A percentile compares a stretch with the other conserved stretches of the same genome.
Evolutionary conservation across 2,113 vertebrate species (phyloP).

Genomic region (Lamprologus sp.): DNA sequence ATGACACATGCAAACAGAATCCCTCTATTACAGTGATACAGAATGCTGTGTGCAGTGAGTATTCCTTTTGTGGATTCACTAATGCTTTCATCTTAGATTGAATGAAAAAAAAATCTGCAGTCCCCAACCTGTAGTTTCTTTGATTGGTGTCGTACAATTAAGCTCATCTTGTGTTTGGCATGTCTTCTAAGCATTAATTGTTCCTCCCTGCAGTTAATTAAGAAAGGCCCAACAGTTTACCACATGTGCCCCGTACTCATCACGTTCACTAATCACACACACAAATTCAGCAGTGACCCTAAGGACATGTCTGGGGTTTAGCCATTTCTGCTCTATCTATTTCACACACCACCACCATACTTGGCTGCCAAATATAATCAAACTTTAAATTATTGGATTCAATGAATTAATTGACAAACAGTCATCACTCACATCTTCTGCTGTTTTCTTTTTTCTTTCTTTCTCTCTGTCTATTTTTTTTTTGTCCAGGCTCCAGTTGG

Average conservation of each 20-base stretch:
- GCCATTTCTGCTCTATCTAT: neutral
- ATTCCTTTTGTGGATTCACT: neutral
- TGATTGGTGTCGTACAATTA: conserved; percentile 23
- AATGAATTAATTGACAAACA: neutral
- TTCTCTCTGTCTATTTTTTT: neutral
- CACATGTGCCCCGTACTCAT: conserved; percentile 36
- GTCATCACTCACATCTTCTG: neutral
- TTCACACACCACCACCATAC: neutral
- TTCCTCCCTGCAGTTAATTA: conserved; percentile 50
- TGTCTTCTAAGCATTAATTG: conserved; percentile 45
- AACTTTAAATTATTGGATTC: neutral
- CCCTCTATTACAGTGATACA: neutral
- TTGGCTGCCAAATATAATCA: neutral
- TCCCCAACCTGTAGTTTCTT: conserved; percentile 11
- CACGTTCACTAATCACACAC: conserved; percentile 45
- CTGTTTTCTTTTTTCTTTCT: neutral
- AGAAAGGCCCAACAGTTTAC: conserved; percentile 49
- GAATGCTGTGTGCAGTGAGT: neutral
- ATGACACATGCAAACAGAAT: conserved; percentile 58
- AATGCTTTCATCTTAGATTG: neutral
- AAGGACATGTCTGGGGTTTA: conserved; percentile 26
- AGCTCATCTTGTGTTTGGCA: conserved; percentile 32
- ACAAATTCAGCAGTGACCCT: conserved; percentile 42
- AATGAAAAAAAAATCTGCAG: neutral
- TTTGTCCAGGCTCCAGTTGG: conserved; percentile 7